phyloP scores from a whole-genome alignment of 2,113 vertebrate species.

The Amazona guildingii region DNA sequence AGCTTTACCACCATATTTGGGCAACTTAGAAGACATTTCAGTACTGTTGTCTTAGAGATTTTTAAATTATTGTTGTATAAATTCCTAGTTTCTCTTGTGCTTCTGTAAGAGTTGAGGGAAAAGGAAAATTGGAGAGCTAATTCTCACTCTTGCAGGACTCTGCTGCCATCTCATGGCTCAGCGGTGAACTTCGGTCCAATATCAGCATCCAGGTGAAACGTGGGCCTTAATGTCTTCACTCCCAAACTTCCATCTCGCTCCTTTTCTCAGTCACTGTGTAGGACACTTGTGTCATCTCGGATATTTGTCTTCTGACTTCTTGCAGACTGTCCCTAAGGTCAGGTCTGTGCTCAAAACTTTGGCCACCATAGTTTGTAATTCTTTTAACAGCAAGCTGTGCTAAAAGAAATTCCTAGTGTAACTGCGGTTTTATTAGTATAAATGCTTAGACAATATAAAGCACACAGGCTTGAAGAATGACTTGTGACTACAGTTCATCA shows the following conservation, averaged over 20 bases:
- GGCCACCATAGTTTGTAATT: not conserved
- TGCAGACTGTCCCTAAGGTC: not conserved
- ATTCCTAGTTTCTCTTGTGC: not conserved
- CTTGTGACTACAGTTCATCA: not conserved
- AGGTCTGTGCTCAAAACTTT: not conserved
- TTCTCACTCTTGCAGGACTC: not conserved
- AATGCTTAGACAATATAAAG: not conserved
- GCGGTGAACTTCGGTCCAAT: too few relatives aligned
- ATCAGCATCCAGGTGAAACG: too few relatives aligned
- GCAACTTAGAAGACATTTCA: not conserved
- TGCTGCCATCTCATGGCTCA: not conserved
- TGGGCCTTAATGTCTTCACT: not conserved
- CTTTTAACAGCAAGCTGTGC: not conserved
- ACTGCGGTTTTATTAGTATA: too few relatives aligned
- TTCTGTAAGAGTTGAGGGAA: not conserved
- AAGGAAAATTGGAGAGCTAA: not conserved
- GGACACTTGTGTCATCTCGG: not conserved
- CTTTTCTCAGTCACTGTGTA: not conserved
- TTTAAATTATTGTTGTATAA: not conserved
- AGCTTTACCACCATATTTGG: not conserved
- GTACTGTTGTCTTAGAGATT: not conserved
- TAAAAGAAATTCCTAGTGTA: not conserved
- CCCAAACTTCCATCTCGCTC: not conserved
- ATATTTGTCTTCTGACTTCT: not conserved
- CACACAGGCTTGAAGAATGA: accelerated